These are phyloP conservation scores for Andrena cerasifolii DNA, from an alignment of 1,140 invertebrate genomes.

Conservation along the genomic window DNA sequence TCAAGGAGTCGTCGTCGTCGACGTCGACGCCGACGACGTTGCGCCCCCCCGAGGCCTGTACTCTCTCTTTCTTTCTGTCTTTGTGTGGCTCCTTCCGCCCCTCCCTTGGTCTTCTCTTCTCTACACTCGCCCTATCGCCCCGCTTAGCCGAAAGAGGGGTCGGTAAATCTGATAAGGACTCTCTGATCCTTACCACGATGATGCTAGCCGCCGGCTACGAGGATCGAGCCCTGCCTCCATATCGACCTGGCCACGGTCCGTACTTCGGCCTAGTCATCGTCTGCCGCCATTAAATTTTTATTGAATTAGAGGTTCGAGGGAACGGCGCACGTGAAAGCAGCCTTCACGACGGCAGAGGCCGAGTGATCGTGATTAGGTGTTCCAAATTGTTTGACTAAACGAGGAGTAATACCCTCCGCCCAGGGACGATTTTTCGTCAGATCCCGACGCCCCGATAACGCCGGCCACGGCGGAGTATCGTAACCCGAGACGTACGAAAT, in stretches of 20 bases:
- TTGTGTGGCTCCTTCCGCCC: not conserved
- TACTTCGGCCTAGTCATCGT: slow-evolving; percentile 25
- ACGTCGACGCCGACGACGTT: slow-evolving; percentile 65
- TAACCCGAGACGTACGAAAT: not conserved
- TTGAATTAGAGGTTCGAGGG: slow-evolving; percentile 48
- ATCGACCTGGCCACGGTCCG: not conserved
- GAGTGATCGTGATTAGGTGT: slow-evolving; percentile 33
- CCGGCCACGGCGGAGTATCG: not conserved
- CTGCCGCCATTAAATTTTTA: slow-evolving; percentile 42
- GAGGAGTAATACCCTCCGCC: not conserved
- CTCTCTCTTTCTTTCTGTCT: not conserved
- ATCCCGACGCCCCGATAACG: slow-evolving; percentile 11
- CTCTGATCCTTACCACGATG: slow-evolving; percentile 75
- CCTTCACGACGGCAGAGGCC: not conserved
- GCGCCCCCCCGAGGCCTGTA: slow-evolving; percentile 3
- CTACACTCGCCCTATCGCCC: slow-evolving; percentile 40
- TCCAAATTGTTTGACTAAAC: slow-evolving; percentile 34
- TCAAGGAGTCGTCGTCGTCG: slow-evolving; percentile 75
- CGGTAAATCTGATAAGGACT: slow-evolving; percentile 81
- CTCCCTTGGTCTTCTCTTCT: slow-evolving; percentile 32
- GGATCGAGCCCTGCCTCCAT: slow-evolving; percentile 39
- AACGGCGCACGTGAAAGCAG: not conserved
- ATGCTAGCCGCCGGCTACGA: slow-evolving; percentile 53
- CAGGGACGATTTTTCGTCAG: slow-evolving; percentile 8
- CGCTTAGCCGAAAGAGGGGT: slow-evolving; percentile 72